phyloP scores from a whole-genome alignment of 2,113 vertebrate genomes.

The Macquaria ambigua region DNA sequence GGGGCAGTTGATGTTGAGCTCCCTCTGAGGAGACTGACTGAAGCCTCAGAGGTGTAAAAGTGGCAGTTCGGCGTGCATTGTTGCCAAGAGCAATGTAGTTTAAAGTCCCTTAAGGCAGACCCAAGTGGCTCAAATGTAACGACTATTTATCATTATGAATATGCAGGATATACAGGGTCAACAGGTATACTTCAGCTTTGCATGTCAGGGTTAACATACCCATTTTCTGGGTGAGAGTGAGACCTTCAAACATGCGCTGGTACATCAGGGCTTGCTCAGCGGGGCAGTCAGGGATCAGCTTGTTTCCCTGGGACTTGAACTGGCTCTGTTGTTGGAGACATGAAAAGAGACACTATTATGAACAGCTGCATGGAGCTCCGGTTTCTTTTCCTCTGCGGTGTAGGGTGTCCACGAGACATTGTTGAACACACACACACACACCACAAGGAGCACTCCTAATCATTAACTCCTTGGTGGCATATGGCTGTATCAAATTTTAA shows the following conservation, averaged over 20 bases:
- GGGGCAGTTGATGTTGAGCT: background rate
- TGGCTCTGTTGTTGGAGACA: conserved; percentile 66
- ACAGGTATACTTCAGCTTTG: too few relatives aligned
- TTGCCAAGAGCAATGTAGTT: conserved; percentile 6
- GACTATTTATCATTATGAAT: too few relatives aligned
- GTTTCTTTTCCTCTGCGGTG: conserved; percentile 13
- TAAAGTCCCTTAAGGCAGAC: conserved; percentile 16
- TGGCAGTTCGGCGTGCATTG: background rate
- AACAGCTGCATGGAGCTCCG: background rate
- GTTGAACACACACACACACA: background rate
- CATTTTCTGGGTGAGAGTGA: conserved; percentile 65
- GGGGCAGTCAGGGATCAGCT: conserved; percentile 74
- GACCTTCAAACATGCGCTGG: conserved; percentile 81
- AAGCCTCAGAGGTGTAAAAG: conserved; percentile 14
- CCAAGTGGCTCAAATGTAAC: background rate
- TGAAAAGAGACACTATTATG: conserved; percentile 11
- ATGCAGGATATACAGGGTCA: background rate
- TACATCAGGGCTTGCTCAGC: conserved; percentile 75
- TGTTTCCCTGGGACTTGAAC: conserved; percentile 80
- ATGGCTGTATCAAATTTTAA: conserved; percentile 12
- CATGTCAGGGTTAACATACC: conserved; percentile 32
- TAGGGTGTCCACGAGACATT: conserved; percentile 6
- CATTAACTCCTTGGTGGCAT: conserved; percentile 1
- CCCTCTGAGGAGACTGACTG: background rate
- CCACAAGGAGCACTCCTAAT: background rate